Conservation (phyloP, 2,113 vertebrate species). For the Charadrius vociferus region DNA sequence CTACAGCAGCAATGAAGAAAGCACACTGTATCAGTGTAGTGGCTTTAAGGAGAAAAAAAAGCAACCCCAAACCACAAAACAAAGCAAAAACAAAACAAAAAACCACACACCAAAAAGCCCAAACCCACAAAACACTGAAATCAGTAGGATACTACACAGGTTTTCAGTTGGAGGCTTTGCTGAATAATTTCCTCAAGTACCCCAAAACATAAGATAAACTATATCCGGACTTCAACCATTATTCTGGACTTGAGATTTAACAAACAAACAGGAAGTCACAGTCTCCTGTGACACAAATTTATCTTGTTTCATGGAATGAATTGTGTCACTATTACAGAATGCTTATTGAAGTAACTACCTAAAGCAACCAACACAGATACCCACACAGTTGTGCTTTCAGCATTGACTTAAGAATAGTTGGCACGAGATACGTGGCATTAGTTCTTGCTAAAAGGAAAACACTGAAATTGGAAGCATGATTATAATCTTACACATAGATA, state of each 20-base stretch:
- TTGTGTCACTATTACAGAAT: background rate
- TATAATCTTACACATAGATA: background rate
- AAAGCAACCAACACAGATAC: background rate
- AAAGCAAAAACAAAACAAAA: background rate
- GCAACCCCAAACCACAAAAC: background rate
- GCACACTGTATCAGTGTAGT: background rate
- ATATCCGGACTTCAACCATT: background rate
- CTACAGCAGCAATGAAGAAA: background rate
- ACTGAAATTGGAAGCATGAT: background rate
- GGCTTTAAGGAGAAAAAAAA: background rate
- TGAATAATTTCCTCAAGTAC: background rate
- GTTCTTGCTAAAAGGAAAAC: background rate
- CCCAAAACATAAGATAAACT: rapidly evolving
- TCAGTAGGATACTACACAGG: rapidly evolving
- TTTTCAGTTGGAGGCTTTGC: background rate
- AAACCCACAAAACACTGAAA: background rate
- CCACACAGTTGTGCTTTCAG: background rate
- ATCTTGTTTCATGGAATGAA: background rate
- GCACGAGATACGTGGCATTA: rapidly evolving
- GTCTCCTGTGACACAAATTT: background rate
- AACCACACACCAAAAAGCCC: background rate
- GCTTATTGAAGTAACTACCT: background rate
- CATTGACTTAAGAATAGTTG: background rate
- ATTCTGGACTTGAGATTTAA: background rate
- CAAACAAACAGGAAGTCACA: background rate